A percentile compares a stretch with the other conserved stretches of the same genome.
Conservation (phyloP, 2,797 vertebrate species). For the Orestias chungarensis region DNA sequence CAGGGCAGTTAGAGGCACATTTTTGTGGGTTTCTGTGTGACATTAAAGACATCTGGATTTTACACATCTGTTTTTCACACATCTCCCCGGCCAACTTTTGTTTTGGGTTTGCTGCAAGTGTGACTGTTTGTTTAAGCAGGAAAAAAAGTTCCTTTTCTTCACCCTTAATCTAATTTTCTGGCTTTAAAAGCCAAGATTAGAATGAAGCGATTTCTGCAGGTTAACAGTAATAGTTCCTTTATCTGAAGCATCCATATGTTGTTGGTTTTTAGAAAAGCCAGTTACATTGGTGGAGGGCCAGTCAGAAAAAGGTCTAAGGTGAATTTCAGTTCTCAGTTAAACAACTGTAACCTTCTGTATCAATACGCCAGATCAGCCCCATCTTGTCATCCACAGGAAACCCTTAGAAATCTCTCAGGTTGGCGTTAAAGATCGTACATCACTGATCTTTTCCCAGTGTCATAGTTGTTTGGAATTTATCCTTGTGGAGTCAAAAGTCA, state of each 20-base stretch:
- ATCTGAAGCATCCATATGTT: neutral
- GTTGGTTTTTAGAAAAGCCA: neutral
- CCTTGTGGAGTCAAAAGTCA: neutral
- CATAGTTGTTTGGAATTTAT: neutral
- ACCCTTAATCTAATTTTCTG: slow-evolving; percentile 37
- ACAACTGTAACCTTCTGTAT: neutral
- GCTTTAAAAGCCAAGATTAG: neutral
- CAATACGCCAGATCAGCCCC: neutral
- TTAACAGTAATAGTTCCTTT: neutral
- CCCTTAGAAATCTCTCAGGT: neutral
- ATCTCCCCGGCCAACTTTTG: slow-evolving; percentile 14
- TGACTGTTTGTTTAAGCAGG: slow-evolving; percentile 22
- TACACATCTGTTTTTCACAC: slow-evolving; percentile 46
- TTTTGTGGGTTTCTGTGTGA: slow-evolving; percentile 23
- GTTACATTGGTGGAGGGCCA: neutral
- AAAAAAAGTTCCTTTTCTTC: slow-evolving; percentile 18
- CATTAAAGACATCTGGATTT: slow-evolving; percentile 50
- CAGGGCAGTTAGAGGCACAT: slow-evolving; percentile 41
- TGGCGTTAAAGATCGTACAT: neutral
- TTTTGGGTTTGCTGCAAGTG: slow-evolving; percentile 21
- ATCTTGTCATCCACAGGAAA: neutral
- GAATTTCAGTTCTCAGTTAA: too few species aligned
- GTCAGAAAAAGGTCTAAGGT: neutral
- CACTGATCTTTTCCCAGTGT: neutral
- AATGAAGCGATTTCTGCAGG: neutral